Percentiles rank a stretch among this genome's conserved stretches.
Evolutionary conservation across 2,888 invertebrate genomes (phyloP).

Genomic region (Dicycla oo): DNA sequence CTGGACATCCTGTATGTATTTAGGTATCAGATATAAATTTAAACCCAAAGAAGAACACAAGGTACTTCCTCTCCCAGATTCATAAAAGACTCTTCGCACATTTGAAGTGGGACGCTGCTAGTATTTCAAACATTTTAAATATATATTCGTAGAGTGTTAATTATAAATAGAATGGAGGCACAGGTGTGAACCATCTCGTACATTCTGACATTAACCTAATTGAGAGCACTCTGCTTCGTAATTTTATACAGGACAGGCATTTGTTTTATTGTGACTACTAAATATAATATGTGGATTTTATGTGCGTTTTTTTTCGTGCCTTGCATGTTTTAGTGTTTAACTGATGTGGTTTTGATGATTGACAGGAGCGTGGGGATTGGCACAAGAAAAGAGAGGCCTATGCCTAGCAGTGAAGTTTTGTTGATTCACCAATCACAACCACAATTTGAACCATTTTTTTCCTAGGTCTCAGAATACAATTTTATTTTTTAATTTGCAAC

Average conservation of each 20-base stretch:
- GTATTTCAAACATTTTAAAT: conserved; percentile 42
- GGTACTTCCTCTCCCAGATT: background rate
- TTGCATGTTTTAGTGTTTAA: background rate
- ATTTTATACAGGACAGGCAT: conserved; percentile 34
- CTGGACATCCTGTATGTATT: too few species aligned
- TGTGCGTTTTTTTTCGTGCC: conserved; percentile 17
- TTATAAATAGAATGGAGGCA: conserved; percentile 61
- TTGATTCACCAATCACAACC: too few species aligned
- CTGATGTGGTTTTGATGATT: background rate
- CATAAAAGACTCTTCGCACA: conserved; percentile 30
- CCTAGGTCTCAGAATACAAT: too few species aligned
- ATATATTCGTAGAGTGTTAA: conserved; percentile 34
- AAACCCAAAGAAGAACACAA: background rate
- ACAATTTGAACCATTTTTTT: too few species aligned
- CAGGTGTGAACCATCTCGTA: conserved; percentile 63
- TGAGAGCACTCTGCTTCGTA: conserved; percentile 53
- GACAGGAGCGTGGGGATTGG: too few species aligned
- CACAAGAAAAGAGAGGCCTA: too few species aligned
- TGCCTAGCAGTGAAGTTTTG: too few species aligned
- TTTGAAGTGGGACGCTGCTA: conserved; percentile 20
- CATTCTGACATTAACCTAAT: conserved; percentile 60
- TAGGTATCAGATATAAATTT: background rate
- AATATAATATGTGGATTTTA: conserved; percentile 36
- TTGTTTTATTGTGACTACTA: conserved; percentile 41
- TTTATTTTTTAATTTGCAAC: too few species aligned